Evolutionary conservation across 2,113 vertebrate species (phyloP).

Genomic region (Psilopsiagon aymara): DNA sequence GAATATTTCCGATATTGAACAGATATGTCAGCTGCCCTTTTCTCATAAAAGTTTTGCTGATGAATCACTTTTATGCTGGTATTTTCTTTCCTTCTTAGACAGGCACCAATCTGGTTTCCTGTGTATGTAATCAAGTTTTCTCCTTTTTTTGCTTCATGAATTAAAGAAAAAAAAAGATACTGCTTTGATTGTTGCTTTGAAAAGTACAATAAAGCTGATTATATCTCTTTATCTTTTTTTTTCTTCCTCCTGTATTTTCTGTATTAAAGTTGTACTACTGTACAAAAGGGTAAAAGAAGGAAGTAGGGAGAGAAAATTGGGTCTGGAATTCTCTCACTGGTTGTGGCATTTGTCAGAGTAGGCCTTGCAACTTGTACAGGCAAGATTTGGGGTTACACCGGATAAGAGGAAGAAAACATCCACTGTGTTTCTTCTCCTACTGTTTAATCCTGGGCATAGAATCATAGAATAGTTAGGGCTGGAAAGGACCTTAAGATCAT

Average conservation of each 20-base stretch:
- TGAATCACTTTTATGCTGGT: constrained; percentile 8
- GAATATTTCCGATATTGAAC: constrained; percentile 60
- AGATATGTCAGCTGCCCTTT: constrained; percentile 51
- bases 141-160: not conserved
- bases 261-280: not conserved
- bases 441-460: not conserved
- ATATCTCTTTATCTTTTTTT: not conserved
- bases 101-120: not conserved
- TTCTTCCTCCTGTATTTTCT: not conserved
- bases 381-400: not conserved
- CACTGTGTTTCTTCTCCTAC: not conserved
- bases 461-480: no score
- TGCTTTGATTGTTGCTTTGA: not conserved
- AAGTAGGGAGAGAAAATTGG: not conserved
- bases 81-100: not conserved
- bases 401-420: not conserved
- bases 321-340: not conserved
- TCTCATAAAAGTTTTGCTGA: constrained; percentile 30
- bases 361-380: not conserved
- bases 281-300: not conserved
- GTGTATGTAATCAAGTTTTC: not conserved
- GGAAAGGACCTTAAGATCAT: no score
- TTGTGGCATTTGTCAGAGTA: not conserved
- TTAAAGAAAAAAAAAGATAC: not conserved
- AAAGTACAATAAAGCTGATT: not conserved